These are phyloP conservation scores for Crambe crambe DNA, from an alignment of 37 sponge, comb jelly and placozoan genomes.

Conservation along the genomic window DNA sequence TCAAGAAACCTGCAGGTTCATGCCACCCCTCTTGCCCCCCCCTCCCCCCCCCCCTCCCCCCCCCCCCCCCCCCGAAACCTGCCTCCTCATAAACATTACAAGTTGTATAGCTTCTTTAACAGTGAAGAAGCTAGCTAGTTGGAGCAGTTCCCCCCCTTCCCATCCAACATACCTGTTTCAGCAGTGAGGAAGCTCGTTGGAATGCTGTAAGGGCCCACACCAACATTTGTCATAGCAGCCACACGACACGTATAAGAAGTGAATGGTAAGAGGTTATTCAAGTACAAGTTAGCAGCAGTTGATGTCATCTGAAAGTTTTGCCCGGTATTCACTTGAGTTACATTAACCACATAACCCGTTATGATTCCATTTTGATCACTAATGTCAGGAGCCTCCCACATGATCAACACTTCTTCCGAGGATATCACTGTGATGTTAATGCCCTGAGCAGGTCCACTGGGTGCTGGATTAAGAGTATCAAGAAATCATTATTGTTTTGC, in stretches of 20 bases:
- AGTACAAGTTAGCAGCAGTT: background rate
- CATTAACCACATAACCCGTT: background rate
- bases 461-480: background rate
- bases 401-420: background rate
- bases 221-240: conserved; percentile 18
- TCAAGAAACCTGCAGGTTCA: background rate
- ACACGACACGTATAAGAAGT: conserved; percentile 17
- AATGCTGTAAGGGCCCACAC: conserved; percentile 13
- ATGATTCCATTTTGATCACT: conserved; percentile 36
- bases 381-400: conserved; percentile 15
- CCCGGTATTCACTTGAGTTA: conserved; percentile 5
- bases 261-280: conserved; percentile 4
- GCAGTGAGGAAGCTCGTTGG: background rate
- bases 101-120: no score
- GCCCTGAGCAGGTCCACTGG: conserved; percentile 1
- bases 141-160: no score
- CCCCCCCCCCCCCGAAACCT: background rate
- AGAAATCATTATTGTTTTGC: no score
- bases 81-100: background rate
- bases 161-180: conserved; percentile 7
- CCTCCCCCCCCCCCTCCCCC: background rate
- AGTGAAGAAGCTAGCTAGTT: background rate
- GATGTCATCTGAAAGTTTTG: background rate
- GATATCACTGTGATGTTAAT: background rate
- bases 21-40: no score